Base-by-base conservation (phyloP, 2,888 invertebrate genomes). In the Agonopterix subpropinquella region DNA sequence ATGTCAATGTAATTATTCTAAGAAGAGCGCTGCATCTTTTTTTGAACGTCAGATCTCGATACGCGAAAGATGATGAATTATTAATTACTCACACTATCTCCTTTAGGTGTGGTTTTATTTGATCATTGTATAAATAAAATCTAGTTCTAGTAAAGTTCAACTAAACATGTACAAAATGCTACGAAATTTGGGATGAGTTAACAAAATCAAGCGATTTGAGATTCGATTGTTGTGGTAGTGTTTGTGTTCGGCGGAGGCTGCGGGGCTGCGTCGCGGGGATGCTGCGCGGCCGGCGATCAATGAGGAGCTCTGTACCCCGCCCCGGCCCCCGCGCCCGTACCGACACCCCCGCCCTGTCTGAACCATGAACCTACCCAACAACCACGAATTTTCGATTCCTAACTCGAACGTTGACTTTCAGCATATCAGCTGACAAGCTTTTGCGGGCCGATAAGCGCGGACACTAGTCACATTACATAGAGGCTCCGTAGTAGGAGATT, bases 231-330 rank as follows among this genome's bases (percentile, higher is more conserved):
- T 65, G 76, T 77, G 74, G 74, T 71, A 56, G 65, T 67, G 73
- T 74, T 71, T 56, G 65, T 67, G 73, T 74, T 64, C 66, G 59
- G 66, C 64, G 67, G 74, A 68, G 76, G 69, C 62, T 71, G 73
- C 69, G 74, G 70, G 71, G 70, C 58, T 64, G 69, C 65, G 70
- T 63, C 57, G 65, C 68, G 73, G 74, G 78, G 79, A 77, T 75
- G 77, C 77, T 79, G 78, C 76, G 81, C 77, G 73, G 66, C 61
- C 61, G 59, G 72, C 86, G 87, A 88, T 88, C 87, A 87, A 88
- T 88, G 87, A 87, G 79, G 71, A 64, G 70, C 72, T 68, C 69
- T 67, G 65, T 64, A 65, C 55, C 64, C 65, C 67, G 57, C 64
- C 61, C 64, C 55, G 54, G 55, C 58, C 52, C 59, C 62, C 61